These are phyloP conservation scores for Acleris sparsana DNA, from an alignment of 2,888 invertebrate genomes.

Conservation along the genomic window DNA sequence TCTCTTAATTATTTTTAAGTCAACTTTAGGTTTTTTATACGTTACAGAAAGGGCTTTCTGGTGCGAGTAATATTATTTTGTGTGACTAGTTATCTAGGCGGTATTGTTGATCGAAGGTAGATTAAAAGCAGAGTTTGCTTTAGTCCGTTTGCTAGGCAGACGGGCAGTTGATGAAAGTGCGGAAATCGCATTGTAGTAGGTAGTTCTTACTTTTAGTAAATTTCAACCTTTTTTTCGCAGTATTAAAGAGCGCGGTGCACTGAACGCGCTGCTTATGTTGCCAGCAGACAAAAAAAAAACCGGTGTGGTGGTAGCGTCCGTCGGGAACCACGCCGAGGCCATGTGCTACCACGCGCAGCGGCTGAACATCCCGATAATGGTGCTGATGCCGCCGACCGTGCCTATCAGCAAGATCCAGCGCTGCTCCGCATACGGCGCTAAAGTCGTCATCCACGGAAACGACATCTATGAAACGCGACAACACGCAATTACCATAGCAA, in stretches of 20 bases:
- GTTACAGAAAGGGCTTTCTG: too few species aligned
- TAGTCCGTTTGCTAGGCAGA: too few species aligned
- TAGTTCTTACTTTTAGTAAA: neutral
- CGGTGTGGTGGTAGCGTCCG: conserved; percentile 87
- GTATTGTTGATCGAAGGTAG: too few species aligned
- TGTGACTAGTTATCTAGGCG: too few species aligned
- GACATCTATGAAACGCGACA: conserved; percentile 85
- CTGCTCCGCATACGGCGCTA: conserved; percentile 86
- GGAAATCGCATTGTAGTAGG: too few species aligned
- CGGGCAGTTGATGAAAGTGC: too few species aligned
- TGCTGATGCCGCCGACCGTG: conserved; percentile 87
- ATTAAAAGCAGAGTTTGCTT: too few species aligned
- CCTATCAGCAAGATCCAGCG: conserved; percentile 87
- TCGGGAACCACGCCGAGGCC: conserved; percentile 88
- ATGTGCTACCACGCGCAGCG: conserved; percentile 86
- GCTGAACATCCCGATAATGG: conserved; percentile 84
- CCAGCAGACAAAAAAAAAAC: conserved; percentile 80
- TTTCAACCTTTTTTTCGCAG: conserved; percentile 59
- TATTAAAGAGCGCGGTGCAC: conserved; percentile 89
- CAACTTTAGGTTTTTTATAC: too few species aligned
- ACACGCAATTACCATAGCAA: conserved; percentile 83
- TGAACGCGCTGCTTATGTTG: conserved; percentile 85
- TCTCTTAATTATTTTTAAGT: too few species aligned
- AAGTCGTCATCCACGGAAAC: conserved; percentile 85
- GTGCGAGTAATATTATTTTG: too few species aligned